Evolutionary conservation across 2,888 invertebrate genomes (phyloP), one percentile per base, ranked within the genome.

Genomic region (Lymantria monacha): DNA sequence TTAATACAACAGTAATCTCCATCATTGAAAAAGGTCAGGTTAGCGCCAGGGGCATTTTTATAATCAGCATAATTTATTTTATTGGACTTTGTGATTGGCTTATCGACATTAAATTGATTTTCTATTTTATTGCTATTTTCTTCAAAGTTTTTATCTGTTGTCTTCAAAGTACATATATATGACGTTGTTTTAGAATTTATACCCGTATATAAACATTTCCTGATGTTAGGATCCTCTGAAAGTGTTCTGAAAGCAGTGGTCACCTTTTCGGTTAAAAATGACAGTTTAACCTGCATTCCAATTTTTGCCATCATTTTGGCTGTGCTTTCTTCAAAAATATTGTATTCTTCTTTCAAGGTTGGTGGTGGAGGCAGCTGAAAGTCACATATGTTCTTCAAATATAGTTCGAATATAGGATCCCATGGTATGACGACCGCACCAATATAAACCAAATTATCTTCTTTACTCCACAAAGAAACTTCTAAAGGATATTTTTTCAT

Each of bases 121-220:
- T 81, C 80, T 36, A 87, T 71, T 59, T 86, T 87, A 53, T 83
- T 82, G 48, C 75, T 75, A 57, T 86, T 87, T 58, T 81, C 73
- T 68, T 73, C 73, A 42, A 82, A 89, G 38, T 70, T 68, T 70
- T 85, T 82, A 47, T 89, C 89, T 0, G 85, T 84, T 1, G 87
- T 89, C 62, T 90, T 90, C 70, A 87, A 69, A 3, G 85, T 90
- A 52, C 90, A 90, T 47, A 90, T 86, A 42, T 80, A 89, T 1
- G 91, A 90, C 0, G 88, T 88, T 0, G 76, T 80, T 78, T 86
- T 89, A 0, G 85, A 85, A 63, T 91, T 89, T 13, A 87, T 75
- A 11, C 90, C 91, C 0, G 89, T 90, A 48, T 91, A 91, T 2
- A 91, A 67, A 53, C 72, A 81, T 69, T 88, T 90, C 51, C 76